Base-by-base conservation (phyloP, 2,113 vertebrate species). In the Tapirus terrestris region DNA sequence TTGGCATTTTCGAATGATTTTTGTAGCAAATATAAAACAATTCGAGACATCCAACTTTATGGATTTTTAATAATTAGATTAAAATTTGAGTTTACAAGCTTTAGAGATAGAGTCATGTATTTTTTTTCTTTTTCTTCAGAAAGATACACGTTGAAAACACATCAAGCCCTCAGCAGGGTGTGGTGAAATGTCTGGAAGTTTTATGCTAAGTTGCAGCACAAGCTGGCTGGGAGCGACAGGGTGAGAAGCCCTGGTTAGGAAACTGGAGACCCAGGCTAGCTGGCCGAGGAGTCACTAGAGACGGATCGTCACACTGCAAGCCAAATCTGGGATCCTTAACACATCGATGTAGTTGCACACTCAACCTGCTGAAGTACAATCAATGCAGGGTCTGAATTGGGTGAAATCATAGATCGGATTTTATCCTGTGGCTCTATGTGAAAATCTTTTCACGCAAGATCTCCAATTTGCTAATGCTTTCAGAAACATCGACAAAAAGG, bases 61-160 rank as follows among this genome's bases (percentile, higher is more conserved):
- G 31, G 39, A 87, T 87, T 86, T 95, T 85, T 92, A 89, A 94
- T 86, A 96, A 92, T 75, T 97, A 79, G 33, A 25, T 87, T 96
- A 91, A 96, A 84, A 70, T 94, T 85, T 86, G 72, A 76, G 48
- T 83, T 75, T 89, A 18, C 4, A 82, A 79, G 43, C 31, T 76
- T 77, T 85, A 68, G 36, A 48, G 36, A 75, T 91, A 91, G n/a
- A 51, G 2, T 53, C 23, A 48, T 83, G 8, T 43, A 23, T 85
- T 93, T 81, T 87, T 83, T 27, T 3, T 18, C n/a, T n/a, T 18
- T 92, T 76, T 85, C 43, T 94, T 87, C 94, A 60, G 21, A 90
- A 95, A 95, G 6, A n/a, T 92, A 4, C 9, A 67, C 13, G 9
- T 51, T 89, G 79, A 84, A 95, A 94, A 94, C 20, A 79, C n/a